Evolutionary conservation across 2,888 invertebrate genomes (phyloP).

Genomic region (Seladonia tumulorum): DNA sequence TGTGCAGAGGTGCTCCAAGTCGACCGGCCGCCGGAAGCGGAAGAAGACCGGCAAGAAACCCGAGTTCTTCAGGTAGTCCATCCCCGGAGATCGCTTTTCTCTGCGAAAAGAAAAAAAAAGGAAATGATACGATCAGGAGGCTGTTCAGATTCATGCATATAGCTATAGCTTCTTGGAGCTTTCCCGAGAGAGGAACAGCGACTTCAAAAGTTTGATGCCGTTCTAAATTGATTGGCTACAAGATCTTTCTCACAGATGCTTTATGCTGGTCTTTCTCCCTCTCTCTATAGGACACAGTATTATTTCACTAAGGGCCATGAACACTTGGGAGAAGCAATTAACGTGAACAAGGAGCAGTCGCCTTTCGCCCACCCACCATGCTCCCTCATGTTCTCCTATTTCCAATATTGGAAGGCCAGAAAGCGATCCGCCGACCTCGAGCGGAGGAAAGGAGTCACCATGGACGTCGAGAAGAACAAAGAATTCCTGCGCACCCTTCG

Average conservation of each 20-base stretch:
- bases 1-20: conserved; percentile 60
- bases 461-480: conserved; percentile 80
- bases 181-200: not conserved
- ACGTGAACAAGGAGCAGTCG: conserved; percentile 82
- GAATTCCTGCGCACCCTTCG: conserved; percentile 86
- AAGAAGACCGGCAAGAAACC: not conserved
- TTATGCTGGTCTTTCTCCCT: not conserved
- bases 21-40: conserved; percentile 53
- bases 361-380: conserved; percentile 84
- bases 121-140: conserved; percentile 1
- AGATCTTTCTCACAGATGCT: not conserved
- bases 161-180: not conserved
- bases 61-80: conserved; percentile 21
- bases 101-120: not conserved
- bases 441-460: conserved; percentile 67
- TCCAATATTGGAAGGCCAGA: conserved; percentile 83
- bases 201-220: not conserved
- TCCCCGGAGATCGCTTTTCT: not conserved
- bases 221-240: not conserved
- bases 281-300: conserved; percentile 68
- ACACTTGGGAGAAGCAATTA: conserved; percentile 72
- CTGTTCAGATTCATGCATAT: not conserved
- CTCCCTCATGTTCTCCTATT: conserved; percentile 83
- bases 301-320: conserved; percentile 78
- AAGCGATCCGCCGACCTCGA: conserved; percentile 76